Evolutionary conservation across 2,888 invertebrate species (phyloP).

Genomic region (Ypsolopha scabrella): DNA sequence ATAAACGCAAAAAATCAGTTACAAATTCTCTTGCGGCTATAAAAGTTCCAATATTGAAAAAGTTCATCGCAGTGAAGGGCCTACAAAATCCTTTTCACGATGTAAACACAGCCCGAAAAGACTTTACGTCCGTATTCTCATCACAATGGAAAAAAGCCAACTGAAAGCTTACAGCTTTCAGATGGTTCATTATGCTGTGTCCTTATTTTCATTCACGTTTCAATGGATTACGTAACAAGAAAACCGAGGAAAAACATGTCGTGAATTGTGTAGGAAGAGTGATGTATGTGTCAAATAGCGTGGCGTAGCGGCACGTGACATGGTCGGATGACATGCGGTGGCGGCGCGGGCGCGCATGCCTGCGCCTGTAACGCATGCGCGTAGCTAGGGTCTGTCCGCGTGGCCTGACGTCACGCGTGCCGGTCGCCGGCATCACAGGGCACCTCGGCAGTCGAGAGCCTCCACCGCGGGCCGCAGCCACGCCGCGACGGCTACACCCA

Average conservation of each 20-base stretch:
- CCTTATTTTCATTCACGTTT: neutral
- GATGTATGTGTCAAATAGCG: conserved; percentile 19
- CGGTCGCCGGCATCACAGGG: conserved; percentile 17
- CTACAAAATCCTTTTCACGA: too few species aligned
- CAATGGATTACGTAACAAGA: neutral
- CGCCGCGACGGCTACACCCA: conserved; percentile 2
- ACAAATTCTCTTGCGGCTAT: too few species aligned
- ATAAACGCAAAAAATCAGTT: too few species aligned
- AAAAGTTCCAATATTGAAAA: too few species aligned
- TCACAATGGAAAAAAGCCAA: neutral
- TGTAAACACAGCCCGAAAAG: too few species aligned
- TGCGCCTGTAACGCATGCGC: conserved; percentile 1
- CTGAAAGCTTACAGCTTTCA: neutral
- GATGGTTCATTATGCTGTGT: neutral
- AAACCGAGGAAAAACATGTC: conserved; percentile 4
- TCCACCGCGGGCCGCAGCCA: conserved; percentile 3
- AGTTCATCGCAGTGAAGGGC: too few species aligned
- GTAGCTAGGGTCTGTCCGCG: conserved; percentile 15
- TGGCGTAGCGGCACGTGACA: conserved; percentile 12
- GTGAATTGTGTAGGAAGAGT: conserved; percentile 26
- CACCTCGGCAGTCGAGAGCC: conserved; percentile 8
- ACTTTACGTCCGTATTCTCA: neutral
- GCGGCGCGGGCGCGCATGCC: conserved; percentile 14
- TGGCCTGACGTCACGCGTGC: conserved; percentile 12
- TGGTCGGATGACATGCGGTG: too few species aligned